phyloP scores from a whole-genome alignment of 2,797 vertebrate species.

The Enteromius fasciolatus region DNA sequence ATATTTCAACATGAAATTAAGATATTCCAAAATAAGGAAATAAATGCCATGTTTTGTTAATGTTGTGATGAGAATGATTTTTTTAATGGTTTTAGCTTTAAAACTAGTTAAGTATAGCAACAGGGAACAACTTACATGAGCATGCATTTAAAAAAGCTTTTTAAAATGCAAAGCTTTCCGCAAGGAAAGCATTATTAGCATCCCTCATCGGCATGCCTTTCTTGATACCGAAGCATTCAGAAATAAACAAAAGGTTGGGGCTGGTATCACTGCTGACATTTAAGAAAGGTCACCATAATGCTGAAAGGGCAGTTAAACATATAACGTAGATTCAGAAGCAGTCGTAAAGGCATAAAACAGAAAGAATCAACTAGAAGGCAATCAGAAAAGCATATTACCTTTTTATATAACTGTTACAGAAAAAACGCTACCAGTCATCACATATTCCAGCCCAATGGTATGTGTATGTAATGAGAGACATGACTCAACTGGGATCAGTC shows the following conservation, averaged over 20 bases:
- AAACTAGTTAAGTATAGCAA: neutral
- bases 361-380: neutral
- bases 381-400: neutral
- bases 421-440: neutral
- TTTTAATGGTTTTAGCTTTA: neutral
- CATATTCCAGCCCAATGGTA: neutral
- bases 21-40: neutral
- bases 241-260: slow-evolving; percentile 24
- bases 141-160: neutral
- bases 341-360: slow-evolving; percentile 14
- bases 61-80: neutral
- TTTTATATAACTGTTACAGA: neutral
- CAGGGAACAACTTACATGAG: neutral
- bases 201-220: slow-evolving; percentile 3
- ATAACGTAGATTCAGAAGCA: neutral
- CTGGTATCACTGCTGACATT: slow-evolving; percentile 27
- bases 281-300: slow-evolving; percentile 26
- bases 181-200: slow-evolving; percentile 2
- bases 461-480: neutral
- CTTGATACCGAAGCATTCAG: neutral
- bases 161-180: neutral
- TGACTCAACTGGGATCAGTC: slow-evolving; percentile 30
- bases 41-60: neutral
- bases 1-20: neutral
- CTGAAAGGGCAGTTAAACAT: slow-evolving; percentile 35